A percentile compares a stretch with the other conserved stretches of the same genome.
Conservation (phyloP, 2,888 invertebrate species). For the Mythimna lalbum region DNA sequence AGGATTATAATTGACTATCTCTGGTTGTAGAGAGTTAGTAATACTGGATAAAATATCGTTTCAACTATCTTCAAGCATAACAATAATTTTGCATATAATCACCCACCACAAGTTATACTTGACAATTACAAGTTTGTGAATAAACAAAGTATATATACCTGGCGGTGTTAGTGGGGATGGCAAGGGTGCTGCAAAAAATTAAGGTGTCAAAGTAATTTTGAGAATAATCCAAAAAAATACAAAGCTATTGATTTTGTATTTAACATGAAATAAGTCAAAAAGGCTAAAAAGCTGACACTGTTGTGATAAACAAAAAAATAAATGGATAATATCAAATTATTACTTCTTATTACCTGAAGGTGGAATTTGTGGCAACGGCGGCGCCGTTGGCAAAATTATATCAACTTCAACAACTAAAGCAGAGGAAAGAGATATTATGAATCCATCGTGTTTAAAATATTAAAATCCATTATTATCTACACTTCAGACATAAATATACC, state of each 20-base stretch:
- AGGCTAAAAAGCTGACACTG: background rate
- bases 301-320: background rate
- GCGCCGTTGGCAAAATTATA: background rate
- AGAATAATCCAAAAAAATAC: background rate
- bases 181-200: background rate
- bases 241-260: background rate
- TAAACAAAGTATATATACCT: background rate
- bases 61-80: background rate
- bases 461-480: background rate
- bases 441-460: background rate
- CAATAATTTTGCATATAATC: background rate
- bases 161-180: background rate
- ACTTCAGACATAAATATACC: background rate
- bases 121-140: background rate
- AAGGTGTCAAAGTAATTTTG: background rate
- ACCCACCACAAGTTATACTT: background rate
- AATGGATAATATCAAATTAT: background rate
- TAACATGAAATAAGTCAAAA: background rate
- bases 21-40: background rate
- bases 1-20: background rate
- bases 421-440: background rate
- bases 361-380: background rate
- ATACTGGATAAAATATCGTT: background rate
- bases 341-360: background rate
- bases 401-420: constrained; percentile 3